Evolutionary conservation across 2,888 invertebrate species (phyloP).

Genomic region (Hermodice carunculata): DNA sequence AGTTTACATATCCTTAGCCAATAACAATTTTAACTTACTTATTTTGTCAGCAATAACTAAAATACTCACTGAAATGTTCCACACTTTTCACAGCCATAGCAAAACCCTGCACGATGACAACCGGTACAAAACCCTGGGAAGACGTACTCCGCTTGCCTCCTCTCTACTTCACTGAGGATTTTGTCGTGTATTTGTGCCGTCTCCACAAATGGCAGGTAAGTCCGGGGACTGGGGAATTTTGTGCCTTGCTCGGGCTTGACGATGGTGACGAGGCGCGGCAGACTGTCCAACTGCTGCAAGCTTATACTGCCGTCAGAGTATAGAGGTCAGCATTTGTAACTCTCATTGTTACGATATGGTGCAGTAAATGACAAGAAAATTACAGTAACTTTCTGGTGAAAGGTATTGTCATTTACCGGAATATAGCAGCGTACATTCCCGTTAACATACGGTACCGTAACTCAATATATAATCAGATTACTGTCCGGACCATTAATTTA

Average conservation of each 20-base stretch:
- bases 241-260: neutral
- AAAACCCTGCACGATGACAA: slow-evolving; percentile 47
- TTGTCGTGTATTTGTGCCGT: neutral
- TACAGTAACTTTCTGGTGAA: too few species aligned
- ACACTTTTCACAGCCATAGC: slow-evolving; percentile 62
- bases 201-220: slow-evolving; percentile 13
- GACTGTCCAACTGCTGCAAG: slow-evolving; percentile 10
- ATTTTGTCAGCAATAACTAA: too few species aligned
- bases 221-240: neutral
- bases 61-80: slow-evolving; percentile 53
- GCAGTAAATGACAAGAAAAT: too few species aligned
- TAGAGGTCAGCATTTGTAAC: neutral
- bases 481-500: too few species aligned
- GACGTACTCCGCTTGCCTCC: slow-evolving; percentile 44
- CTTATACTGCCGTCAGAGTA: neutral
- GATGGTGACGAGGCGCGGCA: slow-evolving; percentile 12
- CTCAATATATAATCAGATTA: too few species aligned
- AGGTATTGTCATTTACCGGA: too few species aligned
- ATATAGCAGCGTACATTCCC: too few species aligned
- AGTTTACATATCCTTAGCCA: neutral
- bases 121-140: slow-evolving; percentile 60
- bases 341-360: too few species aligned
- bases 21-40: too few species aligned
- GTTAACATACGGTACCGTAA: too few species aligned
- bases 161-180: slow-evolving; percentile 27